These are phyloP conservation scores for Brenthis ino DNA, from an alignment of 2,888 invertebrate genomes.

Conservation along the genomic window DNA sequence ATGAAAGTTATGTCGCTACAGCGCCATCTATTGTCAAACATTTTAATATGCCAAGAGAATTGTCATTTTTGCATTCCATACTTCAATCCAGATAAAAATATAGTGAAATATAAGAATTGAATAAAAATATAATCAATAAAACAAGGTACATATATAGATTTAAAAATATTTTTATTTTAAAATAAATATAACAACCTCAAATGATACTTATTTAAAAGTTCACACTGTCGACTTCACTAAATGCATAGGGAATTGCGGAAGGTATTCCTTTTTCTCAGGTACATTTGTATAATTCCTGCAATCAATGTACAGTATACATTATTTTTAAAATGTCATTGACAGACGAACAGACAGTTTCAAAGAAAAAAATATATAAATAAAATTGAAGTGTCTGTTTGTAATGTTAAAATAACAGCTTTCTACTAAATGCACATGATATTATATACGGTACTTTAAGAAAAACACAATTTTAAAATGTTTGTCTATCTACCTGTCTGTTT, in stretches of 20 bases:
- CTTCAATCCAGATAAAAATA: background rate
- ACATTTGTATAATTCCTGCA: conserved; percentile 66
- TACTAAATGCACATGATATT: too few species aligned
- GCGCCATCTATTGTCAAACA: too few species aligned
- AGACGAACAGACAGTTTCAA: too few species aligned
- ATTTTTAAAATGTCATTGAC: background rate
- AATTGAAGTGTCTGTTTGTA: too few species aligned
- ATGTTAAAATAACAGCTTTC: too few species aligned
- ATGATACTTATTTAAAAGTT: conserved; percentile 19
- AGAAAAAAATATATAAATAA: too few species aligned
- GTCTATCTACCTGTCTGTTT: too few species aligned
- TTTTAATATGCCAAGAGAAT: too few species aligned
- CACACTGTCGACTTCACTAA: conserved; percentile 53
- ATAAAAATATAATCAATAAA: background rate
- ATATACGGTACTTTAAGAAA: too few species aligned
- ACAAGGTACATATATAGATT: background rate
- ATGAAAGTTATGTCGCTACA: too few species aligned
- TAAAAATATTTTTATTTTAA: conserved; percentile 7
- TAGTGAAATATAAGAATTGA: background rate
- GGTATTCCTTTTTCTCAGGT: conserved; percentile 60
- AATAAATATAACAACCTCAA: conserved; percentile 18
- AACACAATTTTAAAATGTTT: too few species aligned
- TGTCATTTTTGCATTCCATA: too few species aligned
- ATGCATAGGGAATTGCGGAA: conserved; percentile 74
- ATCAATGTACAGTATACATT: conserved; percentile 36